Base-by-base conservation (phyloP, 2,113 vertebrate genomes). In the Xiphophorus couchianus region DNA sequence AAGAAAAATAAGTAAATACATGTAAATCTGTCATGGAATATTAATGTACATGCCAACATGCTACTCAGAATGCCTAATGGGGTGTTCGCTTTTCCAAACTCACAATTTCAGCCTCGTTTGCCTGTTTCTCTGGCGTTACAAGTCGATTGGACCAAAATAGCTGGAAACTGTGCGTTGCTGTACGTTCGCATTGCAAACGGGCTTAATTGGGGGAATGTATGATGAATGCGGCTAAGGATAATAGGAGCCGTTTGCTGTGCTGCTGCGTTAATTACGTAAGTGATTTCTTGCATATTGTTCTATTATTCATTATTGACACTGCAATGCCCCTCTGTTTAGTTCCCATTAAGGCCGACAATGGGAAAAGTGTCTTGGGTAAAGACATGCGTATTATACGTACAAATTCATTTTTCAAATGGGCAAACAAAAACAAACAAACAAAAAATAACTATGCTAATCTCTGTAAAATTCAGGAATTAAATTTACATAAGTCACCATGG, bases 111-210 rank as follows among this genome's bases (percentile, higher is more conserved):
- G 51, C 31, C 84, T 68, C 5, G 12, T 42, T 80, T 58, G 39
- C 73, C 64, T 51, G 68, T 69, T 75, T 77, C 73, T 31, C 4
- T 19, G 17, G 28, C 17, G 3, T 25, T 12, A 3, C 44, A 64
- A 48, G 60, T 81, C 80, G 62, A 84, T 74, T 82, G 37, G 74
- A 82, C 69, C 68, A 69, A 39, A 84, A 71, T 44, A 58, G 76
- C 79, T 73, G 82, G 63, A 70, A 81, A 60, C 65, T 48, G 69
- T 76, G 66, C 67, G 71, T 61, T 82, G 65, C 22, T 51, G 54
- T 74, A 33, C 73, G 77, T 85, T 77, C 15, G 15, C 39, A 63
- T 65, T 65, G 4, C 37, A 81, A 54, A 69, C 69, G 77, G 69
- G 66, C 65, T 37, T 78, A n/a, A 63, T 27, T 68, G 54, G 62